phyloP scores from a whole-genome alignment of 2,797 vertebrate genomes.

The Prionace glauca region DNA sequence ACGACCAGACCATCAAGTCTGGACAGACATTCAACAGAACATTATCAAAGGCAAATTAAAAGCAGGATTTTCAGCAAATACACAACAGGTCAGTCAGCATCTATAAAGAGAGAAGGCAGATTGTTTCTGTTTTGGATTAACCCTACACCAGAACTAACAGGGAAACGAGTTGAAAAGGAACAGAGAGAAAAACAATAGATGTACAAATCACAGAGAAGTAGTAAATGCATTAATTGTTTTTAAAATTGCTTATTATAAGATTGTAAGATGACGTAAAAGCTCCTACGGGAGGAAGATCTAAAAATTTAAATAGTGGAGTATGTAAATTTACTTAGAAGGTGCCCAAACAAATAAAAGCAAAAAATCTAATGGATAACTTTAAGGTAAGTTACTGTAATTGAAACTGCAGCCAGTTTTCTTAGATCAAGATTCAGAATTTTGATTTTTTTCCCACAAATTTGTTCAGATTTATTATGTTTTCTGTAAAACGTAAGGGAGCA shows the following conservation, averaged over 20 bases:
- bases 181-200: not conserved
- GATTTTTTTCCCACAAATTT: not conserved
- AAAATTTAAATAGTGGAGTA: not conserved
- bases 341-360: not conserved
- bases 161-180: not conserved
- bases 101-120: not conserved
- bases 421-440: not conserved
- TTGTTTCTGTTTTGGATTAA: not conserved
- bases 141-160: not conserved
- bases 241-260: not conserved
- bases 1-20: not conserved
- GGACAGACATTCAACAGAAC: not conserved
- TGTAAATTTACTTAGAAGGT: not conserved
- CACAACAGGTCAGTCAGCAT: not conserved
- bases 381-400: not conserved
- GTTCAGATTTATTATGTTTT: constrained; percentile 1
- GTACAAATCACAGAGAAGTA: not conserved
- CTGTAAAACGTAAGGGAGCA: not conserved
- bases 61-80: not conserved
- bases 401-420: not conserved
- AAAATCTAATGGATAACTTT: not conserved
- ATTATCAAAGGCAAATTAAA: not conserved
- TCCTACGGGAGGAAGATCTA: not conserved
- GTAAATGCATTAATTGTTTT: not conserved
- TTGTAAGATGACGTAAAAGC: not conserved